Evolutionary conservation across 2,888 invertebrate genomes (phyloP).

Genomic region (Apotomis betuletana): DNA sequence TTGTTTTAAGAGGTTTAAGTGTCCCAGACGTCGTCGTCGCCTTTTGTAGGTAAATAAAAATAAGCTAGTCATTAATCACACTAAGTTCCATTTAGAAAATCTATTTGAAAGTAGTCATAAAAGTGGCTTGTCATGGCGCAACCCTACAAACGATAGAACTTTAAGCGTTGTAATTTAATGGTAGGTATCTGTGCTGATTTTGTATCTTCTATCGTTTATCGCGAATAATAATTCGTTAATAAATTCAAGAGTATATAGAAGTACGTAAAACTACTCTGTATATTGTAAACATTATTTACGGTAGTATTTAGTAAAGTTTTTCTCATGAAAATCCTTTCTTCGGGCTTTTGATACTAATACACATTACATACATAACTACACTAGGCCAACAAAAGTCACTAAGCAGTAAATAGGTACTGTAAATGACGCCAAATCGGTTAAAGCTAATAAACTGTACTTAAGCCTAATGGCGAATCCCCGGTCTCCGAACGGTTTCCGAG

Average conservation of each 20-base stretch:
- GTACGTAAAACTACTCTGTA: too few species aligned
- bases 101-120: background rate
- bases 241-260: too few species aligned
- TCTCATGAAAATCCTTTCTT: background rate
- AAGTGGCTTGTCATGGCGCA: background rate
- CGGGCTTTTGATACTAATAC: background rate
- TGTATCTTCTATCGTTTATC: too few species aligned
- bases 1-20: constrained; percentile 15
- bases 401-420: constrained; percentile 10
- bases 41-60: background rate
- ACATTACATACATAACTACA: constrained; percentile 2
- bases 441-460: constrained; percentile 46
- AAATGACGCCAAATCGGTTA: constrained; percentile 43
- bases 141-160: background rate
- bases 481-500: constrained; percentile 40
- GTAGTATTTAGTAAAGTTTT: background rate
- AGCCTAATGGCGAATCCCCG: constrained; percentile 46
- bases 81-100: background rate
- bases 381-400: background rate
- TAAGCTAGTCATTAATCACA: background rate
- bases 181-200: too few species aligned
- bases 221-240: too few species aligned
- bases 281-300: too few species aligned
- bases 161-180: background rate
- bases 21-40: background rate